Evolutionary conservation across 2,113 vertebrate species (phyloP).

Genomic region (Elephantulus edwardii): DNA sequence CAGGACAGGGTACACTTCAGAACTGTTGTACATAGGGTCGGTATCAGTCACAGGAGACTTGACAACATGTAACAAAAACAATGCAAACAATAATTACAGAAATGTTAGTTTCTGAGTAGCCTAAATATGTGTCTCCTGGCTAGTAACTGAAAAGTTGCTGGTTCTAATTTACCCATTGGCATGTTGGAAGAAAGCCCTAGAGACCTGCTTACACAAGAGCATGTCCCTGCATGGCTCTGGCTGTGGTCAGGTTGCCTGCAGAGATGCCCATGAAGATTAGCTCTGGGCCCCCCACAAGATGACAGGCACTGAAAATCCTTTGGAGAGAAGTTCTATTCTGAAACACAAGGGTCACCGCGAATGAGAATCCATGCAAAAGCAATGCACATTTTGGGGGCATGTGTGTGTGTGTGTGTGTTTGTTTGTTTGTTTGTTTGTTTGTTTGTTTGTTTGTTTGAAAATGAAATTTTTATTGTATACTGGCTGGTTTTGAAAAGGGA

Average conservation of each 20-base stretch:
- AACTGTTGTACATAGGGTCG: too few species aligned
- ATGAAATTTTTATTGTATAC: too few species aligned
- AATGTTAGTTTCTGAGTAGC: background rate
- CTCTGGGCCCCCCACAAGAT: background rate
- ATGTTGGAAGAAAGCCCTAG: too few species aligned
- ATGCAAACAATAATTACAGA: background rate
- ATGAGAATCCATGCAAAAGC: background rate
- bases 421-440: too few species aligned
- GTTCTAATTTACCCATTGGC: background rate
- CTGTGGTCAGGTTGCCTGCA: too few species aligned
- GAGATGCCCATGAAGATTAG: too few species aligned
- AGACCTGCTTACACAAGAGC: too few species aligned
- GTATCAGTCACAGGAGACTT: background rate
- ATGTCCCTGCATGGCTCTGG: too few species aligned
- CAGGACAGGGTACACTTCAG: too few species aligned
- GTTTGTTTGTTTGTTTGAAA: too few species aligned
- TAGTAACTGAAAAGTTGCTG: background rate
- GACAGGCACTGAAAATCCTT: background rate
- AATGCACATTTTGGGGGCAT: background rate
- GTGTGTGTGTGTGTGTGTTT: background rate
- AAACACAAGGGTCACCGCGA: background rate
- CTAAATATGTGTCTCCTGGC: background rate
- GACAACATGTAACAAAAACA: background rate
- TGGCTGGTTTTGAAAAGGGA: background rate
- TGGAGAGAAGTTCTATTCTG: background rate